Evolutionary conservation across 2,113 vertebrate genomes (phyloP).

Genomic region (Anolis carolinensis): DNA sequence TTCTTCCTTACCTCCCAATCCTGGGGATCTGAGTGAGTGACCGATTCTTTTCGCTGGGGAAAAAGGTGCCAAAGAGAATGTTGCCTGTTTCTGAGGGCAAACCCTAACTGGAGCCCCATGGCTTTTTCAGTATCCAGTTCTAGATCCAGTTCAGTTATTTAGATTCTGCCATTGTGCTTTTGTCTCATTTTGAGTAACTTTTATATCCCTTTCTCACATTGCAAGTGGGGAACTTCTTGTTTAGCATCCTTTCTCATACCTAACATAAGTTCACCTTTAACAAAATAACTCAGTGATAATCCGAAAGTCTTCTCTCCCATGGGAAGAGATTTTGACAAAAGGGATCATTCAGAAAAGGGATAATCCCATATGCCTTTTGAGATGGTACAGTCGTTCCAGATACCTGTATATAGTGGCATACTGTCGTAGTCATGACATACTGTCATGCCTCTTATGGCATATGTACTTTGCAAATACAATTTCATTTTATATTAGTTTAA

Average conservation of each 20-base stretch:
- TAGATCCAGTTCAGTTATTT: background rate
- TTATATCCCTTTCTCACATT: background rate
- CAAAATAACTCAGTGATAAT: background rate
- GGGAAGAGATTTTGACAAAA: background rate
- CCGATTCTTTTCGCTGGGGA: too few relatives aligned
- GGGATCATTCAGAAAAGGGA: background rate
- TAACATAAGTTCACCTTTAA: too few relatives aligned
- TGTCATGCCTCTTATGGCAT: background rate
- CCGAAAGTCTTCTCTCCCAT: background rate
- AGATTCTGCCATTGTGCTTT: too few relatives aligned
- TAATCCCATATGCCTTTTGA: background rate
- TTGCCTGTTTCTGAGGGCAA: fast-evolving
- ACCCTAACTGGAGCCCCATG: background rate
- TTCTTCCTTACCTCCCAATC: constrained; percentile 73
- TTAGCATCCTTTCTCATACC: background rate
- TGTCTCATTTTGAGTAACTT: too few relatives aligned
- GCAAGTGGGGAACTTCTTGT: background rate
- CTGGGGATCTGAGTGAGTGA: constrained; percentile 85
- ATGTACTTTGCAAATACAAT: background rate
- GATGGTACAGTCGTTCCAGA: background rate
- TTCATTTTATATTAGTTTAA: background rate
- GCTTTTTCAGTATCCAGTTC: background rate
- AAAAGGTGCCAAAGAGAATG: too few relatives aligned
- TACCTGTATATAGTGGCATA: background rate
- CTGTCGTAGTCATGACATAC: background rate